Base-by-base conservation (phyloP, 2,888 invertebrate species). In the Xestoiulus laeticollis region DNA sequence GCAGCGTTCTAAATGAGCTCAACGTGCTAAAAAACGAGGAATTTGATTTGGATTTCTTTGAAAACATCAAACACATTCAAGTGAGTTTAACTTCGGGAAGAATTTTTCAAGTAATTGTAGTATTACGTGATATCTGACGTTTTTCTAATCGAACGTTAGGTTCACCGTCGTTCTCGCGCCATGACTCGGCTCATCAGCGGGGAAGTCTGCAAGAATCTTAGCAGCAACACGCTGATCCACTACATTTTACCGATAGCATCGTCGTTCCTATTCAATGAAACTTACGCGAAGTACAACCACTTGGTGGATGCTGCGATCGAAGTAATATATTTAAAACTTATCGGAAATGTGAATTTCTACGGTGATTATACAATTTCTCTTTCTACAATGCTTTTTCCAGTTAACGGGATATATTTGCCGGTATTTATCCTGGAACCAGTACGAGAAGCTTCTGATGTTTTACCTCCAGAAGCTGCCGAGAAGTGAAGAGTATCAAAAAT, bases 11-110 rank as follows among this genome's bases (percentile, higher is more conserved):
- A n/a, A 84, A 82, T n/a, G 88, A 87, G 43, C 87, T 89, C 8
- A 92, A 93, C 53, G 92, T 96, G 48, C 93, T 94, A 0, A 95
- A 95, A 90, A 94, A 94, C 91, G 92, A 92, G 85, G 97, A 99
- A 91, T 92, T 94, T 12, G 98, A 99, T 92, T 95, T 96, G 0
- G 98, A 99, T 92, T 98, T 99, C 93, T 99, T 98, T 91, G 96
- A 97, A 91, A 99, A 98, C 91, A 95, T 98, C 91, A 94, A 95
- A 38, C 98, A 99, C 90, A 92, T 93, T 85, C 93, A 93, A 91
- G 90, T 90, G 86, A 68, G 44, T 87, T 83, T 14, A 26, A 88
- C 33, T n/a, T n/a, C n/a, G n/a, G n/a, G n/a, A n/a, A n/a, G n/a
- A n/a, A n/a, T n/a, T n/a, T n/a, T n/a, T n/a, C n/a, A n/a, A n/a